Conservation (phyloP, 2,888 invertebrate genomes). For the Tolmerus cingulatus region DNA sequence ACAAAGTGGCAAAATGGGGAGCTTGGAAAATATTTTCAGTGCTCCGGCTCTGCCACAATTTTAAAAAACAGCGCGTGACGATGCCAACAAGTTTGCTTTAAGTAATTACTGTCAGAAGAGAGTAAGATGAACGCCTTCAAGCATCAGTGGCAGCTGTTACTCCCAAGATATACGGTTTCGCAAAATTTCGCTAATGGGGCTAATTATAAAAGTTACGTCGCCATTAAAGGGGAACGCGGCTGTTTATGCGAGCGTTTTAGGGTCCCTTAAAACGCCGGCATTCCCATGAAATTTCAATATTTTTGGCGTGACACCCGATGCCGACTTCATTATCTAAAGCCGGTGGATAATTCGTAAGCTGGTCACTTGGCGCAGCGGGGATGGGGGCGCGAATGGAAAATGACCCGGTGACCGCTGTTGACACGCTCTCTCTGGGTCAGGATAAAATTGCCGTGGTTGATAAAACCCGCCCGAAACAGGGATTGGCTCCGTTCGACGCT, state of each 20-base stretch:
- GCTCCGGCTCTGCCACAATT: not conserved
- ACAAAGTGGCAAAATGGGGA: not conserved
- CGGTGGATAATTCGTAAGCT: not conserved
- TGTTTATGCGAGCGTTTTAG: not conserved
- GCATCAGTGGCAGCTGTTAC: slow-evolving; percentile 5
- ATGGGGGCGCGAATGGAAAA: not conserved
- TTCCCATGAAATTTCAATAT: not conserved
- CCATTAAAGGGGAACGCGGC: not conserved
- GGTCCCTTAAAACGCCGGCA: not conserved
- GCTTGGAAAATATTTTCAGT: not conserved
- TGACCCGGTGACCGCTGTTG: not conserved
- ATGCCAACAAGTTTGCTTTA: not conserved
- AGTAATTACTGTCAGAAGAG: not conserved
- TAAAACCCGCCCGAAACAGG: not conserved
- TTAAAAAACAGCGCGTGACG: not conserved
- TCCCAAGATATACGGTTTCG: not conserved
- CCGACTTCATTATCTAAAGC: not conserved
- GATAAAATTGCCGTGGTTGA: not conserved
- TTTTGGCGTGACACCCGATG: not conserved
- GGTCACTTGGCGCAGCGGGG: not conserved
- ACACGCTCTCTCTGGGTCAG: not conserved
- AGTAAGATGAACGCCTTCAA: not conserved
- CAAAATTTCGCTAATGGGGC: not conserved
- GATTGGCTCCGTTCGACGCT: not conserved
- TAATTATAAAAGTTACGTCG: not conserved